Evolutionary conservation across 2,797 vertebrate species (phyloP).

Genomic region (Nannoperca australis): DNA sequence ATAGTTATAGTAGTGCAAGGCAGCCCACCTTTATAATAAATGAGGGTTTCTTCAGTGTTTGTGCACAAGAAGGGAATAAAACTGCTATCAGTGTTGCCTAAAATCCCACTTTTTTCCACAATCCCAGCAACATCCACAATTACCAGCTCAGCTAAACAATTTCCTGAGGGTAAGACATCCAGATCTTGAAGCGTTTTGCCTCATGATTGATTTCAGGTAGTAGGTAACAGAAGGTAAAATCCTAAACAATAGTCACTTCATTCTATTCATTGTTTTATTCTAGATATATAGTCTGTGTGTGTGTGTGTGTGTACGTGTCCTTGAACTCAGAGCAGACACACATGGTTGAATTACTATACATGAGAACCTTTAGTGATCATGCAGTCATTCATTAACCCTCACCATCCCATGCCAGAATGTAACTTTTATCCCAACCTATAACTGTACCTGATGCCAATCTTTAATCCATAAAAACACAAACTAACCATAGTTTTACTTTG

Average conservation of each 20-base stretch:
- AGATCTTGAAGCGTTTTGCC: background rate
- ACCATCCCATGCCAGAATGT: background rate
- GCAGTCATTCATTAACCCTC: constrained; percentile 30
- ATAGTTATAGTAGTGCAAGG: background rate
- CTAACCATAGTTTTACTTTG: background rate
- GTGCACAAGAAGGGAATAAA: too few relatives aligned
- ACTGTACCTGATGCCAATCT: background rate
- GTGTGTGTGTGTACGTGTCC: too few relatives aligned
- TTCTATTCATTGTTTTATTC: background rate
- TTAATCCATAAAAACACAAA: constrained; percentile 11
- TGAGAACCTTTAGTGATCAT: background rate
- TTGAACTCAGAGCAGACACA: background rate
- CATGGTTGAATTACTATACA: background rate
- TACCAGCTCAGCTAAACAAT: too few relatives aligned
- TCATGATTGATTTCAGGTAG: background rate
- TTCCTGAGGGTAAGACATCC: background rate
- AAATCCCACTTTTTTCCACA: background rate
- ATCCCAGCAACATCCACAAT: background rate
- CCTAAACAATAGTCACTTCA: background rate
- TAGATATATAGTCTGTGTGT: background rate
- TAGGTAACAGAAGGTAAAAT: background rate
- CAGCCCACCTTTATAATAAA: background rate
- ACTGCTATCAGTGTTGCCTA: background rate
- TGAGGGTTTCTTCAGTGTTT: too few relatives aligned
- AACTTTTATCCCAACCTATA: constrained; percentile 3